These are phyloP conservation scores for Caenorhabditis sp. DNA, from an alignment of 2,888 invertebrate species.

Conservation along the genomic window DNA sequence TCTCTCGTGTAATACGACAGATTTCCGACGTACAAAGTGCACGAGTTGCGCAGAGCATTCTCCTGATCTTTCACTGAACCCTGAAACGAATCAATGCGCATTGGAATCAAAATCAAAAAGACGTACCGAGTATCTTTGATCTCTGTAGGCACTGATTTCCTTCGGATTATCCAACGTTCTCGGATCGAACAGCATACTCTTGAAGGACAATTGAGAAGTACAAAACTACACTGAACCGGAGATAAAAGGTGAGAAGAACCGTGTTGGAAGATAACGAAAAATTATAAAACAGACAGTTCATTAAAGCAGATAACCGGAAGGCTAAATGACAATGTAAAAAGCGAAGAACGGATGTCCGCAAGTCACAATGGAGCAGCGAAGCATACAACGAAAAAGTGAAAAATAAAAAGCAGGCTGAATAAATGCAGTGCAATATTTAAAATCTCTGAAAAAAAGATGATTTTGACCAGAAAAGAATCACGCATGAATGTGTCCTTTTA, in stretches of 20 bases:
- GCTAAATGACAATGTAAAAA: constrained; percentile 12
- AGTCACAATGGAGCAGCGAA: constrained; percentile 19
- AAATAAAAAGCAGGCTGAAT: constrained; percentile 26
- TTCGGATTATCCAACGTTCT: constrained; percentile 55
- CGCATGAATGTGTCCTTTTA: constrained; percentile 29
- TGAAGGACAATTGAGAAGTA: background rate
- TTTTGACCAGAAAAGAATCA: constrained; percentile 7
- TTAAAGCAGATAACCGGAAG: constrained; percentile 38
- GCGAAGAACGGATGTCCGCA: background rate
- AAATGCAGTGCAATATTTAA: constrained; percentile 12
- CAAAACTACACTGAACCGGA: too few relatives aligned
- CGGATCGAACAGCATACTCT: constrained; percentile 65
- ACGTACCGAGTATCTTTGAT: constrained; percentile 74
- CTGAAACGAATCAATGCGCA: too few relatives aligned
- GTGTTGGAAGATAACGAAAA: background rate
- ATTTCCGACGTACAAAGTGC: constrained; percentile 96
- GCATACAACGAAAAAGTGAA: constrained; percentile 11
- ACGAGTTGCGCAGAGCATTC: constrained; percentile 85
- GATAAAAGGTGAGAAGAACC: too few relatives aligned
- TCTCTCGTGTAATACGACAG: constrained; percentile 98
- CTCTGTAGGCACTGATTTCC: constrained; percentile 75
- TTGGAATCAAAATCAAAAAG: too few relatives aligned
- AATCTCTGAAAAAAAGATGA: constrained; percentile 22
- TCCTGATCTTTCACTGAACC: constrained; percentile 82
- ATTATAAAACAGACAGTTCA: constrained; percentile 38